A percentile compares a stretch with the other conserved stretches of the same genome.
Evolutionary conservation across 2,113 vertebrate genomes (phyloP).

Genomic region (Ibidorhyncha struthersii): DNA sequence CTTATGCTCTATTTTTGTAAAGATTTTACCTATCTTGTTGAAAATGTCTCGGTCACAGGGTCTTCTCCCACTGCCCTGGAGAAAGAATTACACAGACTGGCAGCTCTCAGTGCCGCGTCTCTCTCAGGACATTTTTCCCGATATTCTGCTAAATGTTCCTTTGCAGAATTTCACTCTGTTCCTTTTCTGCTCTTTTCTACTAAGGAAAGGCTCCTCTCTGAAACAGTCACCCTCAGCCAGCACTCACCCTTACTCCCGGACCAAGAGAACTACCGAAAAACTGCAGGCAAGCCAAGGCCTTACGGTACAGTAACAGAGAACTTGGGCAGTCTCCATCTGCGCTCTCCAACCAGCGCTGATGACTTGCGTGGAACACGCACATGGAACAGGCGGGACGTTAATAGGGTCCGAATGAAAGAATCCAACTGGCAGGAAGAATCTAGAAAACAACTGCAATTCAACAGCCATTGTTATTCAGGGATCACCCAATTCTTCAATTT

Average conservation of each 20-base stretch:
- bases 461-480: not conserved
- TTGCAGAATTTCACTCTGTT: not conserved
- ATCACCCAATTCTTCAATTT: not conserved
- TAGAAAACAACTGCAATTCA: not conserved
- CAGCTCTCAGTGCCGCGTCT: not conserved
- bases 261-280: not conserved
- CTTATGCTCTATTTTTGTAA: not conserved
- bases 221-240: not conserved
- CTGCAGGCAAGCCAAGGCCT: not conserved
- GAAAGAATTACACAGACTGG: not conserved
- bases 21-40: not conserved
- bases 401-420: not conserved
- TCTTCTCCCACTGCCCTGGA: not conserved
- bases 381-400: not conserved
- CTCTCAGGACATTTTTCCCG: not conserved
- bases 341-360: rapidly evolving
- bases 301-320: not conserved
- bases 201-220: not conserved
- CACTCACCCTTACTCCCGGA: not conserved
- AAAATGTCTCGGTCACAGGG: not conserved
- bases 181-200: not conserved
- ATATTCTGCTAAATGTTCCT: not conserved
- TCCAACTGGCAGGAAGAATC: not conserved
- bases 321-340: not conserved
- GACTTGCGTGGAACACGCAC: not conserved